Base-by-base conservation (phyloP, 2,888 invertebrate genomes). In the Lasioglossum malachurum region DNA sequence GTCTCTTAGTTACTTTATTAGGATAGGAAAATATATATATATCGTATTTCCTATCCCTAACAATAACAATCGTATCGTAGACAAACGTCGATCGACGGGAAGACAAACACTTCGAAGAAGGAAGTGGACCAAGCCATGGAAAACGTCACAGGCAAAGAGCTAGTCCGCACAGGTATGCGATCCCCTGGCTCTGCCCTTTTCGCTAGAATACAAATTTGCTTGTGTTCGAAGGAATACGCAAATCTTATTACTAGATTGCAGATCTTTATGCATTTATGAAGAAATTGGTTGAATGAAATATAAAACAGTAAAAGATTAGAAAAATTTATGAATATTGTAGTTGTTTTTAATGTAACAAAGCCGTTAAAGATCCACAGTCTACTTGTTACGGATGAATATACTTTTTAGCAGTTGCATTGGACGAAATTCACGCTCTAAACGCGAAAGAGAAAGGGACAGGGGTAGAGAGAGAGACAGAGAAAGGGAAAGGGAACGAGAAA, bases 101-200 rank as follows among this genome's bases (percentile, higher is more conserved):
- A 77, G 94, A 94, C 75, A 93, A 94, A 87, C 96, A 96, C 87
- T 95, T 95, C 84, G 96, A 96, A 88, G 95, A 96, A 87, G 96
- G 96, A 73, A 95, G 95, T 83, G 95, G 95, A 2, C 95, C 96
- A 2, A 96, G 95, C 90, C 96, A 96, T 93, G 96, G 95, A 60
- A 96, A 96, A 93, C 94, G 96, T 67, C 95, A 94, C 79, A 92
- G 96, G 82, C 96, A 96, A 92, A 94, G 96, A 74, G 93, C 96
- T 46, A 96, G 96, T 84, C 96, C 96, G 44, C 95, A 96, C 85
- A 94, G 96, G 96, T 96, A 93, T 0, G 1, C 35, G 35, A 31
- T 67, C 16, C 7, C 3, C 8, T 5, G 7, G 67, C 35, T 67
- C 1, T 64, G 64, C 31, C 16, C 31, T 64, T 31, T 19, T 31